These are phyloP conservation scores for Hucho hucho DNA, from an alignment of 2,113 vertebrate species.

Conservation along the genomic window DNA sequence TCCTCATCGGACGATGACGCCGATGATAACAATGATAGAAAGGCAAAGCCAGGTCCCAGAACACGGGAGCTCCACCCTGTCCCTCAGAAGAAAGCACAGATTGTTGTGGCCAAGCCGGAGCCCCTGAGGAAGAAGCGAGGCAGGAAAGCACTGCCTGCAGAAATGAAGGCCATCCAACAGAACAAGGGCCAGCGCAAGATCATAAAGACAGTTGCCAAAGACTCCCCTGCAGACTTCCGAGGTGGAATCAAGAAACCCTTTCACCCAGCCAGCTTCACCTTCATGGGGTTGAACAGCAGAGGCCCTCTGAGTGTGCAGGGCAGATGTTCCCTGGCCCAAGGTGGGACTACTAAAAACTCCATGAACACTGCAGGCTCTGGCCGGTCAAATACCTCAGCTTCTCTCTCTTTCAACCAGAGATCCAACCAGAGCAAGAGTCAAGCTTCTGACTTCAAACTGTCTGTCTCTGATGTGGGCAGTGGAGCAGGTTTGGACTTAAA, in stretches of 20 bases:
- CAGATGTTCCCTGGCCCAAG: slow-evolving; percentile 46
- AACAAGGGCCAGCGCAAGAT: slow-evolving; percentile 78
- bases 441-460: slow-evolving; percentile 58
- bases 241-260: slow-evolving; percentile 72
- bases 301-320: slow-evolving; percentile 40
- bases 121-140: slow-evolving; percentile 83
- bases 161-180: slow-evolving; percentile 81
- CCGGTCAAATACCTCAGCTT: slow-evolving; percentile 29
- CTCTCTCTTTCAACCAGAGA: slow-evolving; percentile 43
- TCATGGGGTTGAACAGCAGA: slow-evolving; percentile 67
- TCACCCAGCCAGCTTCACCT: slow-evolving; percentile 75
- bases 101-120: slow-evolving; percentile 87
- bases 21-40: slow-evolving; percentile 74
- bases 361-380: slow-evolving; percentile 33
- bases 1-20: slow-evolving; percentile 76
- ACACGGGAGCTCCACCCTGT: slow-evolving; percentile 87
- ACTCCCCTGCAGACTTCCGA: slow-evolving; percentile 48
- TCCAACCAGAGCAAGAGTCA: slow-evolving; percentile 46
- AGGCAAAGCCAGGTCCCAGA: slow-evolving; percentile 73
- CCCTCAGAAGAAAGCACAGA: slow-evolving; percentile 96
- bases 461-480: slow-evolving; percentile 48
- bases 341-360: slow-evolving; percentile 46
- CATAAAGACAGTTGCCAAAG: slow-evolving; percentile 71
- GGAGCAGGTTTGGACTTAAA: slow-evolving; percentile 61
- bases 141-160: slow-evolving; percentile 81